Evolutionary conservation across 2,113 vertebrate species (phyloP).

Genomic region (Triplophysa siluroides): DNA sequence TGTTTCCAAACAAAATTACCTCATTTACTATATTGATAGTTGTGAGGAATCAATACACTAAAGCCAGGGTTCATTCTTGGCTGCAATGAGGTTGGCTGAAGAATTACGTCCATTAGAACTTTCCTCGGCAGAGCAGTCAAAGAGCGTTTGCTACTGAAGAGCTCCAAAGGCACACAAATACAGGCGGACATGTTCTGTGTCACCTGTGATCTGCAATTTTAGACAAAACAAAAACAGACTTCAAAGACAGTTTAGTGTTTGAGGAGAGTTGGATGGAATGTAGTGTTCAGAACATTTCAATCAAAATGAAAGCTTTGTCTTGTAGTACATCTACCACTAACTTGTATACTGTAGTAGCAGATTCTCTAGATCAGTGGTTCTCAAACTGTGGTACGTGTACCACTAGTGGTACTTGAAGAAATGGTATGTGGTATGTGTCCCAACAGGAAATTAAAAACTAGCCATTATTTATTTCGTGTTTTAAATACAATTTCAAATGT

Average conservation of each 20-base stretch:
- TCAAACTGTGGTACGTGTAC: too few species aligned
- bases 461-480: too few species aligned
- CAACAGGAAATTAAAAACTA: too few species aligned
- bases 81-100: conserved; percentile 67
- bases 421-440: too few species aligned
- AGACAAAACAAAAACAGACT: not conserved
- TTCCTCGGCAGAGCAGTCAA: conserved; percentile 71
- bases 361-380: not conserved
- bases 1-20: conserved; percentile 77
- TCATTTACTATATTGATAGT: conserved; percentile 76
- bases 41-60: conserved; percentile 67
- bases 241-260: not conserved
- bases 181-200: conserved; percentile 32
- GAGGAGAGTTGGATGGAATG: not conserved
- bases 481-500: too few species aligned
- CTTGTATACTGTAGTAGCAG: not conserved
- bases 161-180: conserved; percentile 23
- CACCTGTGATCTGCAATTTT: not conserved
- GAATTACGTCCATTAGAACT: conserved; percentile 70
- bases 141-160: conserved; percentile 68
- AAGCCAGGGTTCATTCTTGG: conserved; percentile 74
- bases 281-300: not conserved
- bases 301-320: conserved; percentile 7
- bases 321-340: not conserved
- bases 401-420: too few species aligned